phyloP scores from a whole-genome alignment of 2,888 invertebrate genomes.

The Aquatica leii region DNA sequence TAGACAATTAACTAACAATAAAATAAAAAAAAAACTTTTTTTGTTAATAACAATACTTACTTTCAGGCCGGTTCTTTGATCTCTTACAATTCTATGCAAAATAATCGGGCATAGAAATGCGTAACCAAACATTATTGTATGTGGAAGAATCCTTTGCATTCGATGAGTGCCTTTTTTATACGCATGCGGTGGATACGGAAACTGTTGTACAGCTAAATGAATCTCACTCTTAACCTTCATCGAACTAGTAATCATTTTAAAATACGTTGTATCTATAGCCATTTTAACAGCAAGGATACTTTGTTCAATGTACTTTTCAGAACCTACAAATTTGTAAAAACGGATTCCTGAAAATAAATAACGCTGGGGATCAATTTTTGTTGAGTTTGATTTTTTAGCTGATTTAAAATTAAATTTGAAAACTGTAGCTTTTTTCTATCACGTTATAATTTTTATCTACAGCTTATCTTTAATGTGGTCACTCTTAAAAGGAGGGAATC shows the following conservation, averaged over 20 bases:
- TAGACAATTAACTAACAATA: too few relatives aligned
- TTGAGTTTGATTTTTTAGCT: too few relatives aligned
- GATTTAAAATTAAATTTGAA: too few relatives aligned
- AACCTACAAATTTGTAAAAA: constrained; percentile 50
- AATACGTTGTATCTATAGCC: constrained; percentile 67
- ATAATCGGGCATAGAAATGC: constrained; percentile 64
- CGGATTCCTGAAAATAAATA: too few relatives aligned
- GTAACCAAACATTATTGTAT: constrained; percentile 60
- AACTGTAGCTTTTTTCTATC: too few relatives aligned
- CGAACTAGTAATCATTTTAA: constrained; percentile 54
- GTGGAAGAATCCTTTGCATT: constrained; percentile 56
- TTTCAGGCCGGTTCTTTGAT: constrained; percentile 68
- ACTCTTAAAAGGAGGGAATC: too few relatives aligned
- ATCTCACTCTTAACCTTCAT: constrained; percentile 36
- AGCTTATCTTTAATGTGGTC: too few relatives aligned
- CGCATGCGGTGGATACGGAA: constrained; percentile 64
- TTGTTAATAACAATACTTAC: constrained; percentile 47
- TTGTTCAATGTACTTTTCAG: constrained; percentile 60
- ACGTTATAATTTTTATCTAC: too few relatives aligned
- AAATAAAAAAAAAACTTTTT: too few relatives aligned
- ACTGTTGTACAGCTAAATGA: constrained; percentile 62
- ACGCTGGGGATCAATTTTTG: too few relatives aligned
- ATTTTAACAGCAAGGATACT: constrained; percentile 67
- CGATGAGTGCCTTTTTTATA: constrained; percentile 49
- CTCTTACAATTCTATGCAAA: constrained; percentile 66